Evolutionary conservation across 2,797 vertebrate species (phyloP).

Genomic region (Xyrichtys novacula): DNA sequence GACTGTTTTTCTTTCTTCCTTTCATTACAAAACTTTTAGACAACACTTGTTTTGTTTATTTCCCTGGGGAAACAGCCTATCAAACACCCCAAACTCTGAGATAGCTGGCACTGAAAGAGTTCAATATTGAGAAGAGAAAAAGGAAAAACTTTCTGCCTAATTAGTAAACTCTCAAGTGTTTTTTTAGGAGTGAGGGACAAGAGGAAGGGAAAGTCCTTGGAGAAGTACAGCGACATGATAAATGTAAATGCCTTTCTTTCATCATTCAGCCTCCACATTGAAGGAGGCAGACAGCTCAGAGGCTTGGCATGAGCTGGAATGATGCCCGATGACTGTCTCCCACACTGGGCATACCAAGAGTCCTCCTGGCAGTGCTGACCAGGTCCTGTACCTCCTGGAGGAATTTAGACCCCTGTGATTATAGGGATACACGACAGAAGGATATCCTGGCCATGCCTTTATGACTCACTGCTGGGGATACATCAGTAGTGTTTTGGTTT

Average conservation of each 20-base stretch:
- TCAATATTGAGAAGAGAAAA: not conserved
- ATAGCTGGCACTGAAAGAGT: constrained; percentile 5
- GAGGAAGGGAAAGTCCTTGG: constrained; percentile 37
- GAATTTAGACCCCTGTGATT: constrained; percentile 27
- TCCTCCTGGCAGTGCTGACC: constrained; percentile 25
- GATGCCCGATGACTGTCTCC: constrained; percentile 22
- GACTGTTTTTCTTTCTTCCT: too few relatives aligned
- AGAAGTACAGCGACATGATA: constrained; percentile 40
- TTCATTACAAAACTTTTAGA: too few relatives aligned
- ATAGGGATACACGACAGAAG: constrained; percentile 1
- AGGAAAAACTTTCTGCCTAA: constrained; percentile 12
- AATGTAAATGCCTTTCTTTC: constrained; percentile 61
- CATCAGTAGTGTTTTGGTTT: not conserved
- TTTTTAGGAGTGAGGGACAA: constrained; percentile 21
- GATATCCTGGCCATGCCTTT: not conserved
- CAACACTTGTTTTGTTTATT: too few relatives aligned
- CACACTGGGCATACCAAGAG: constrained; percentile 27
- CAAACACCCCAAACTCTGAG: constrained; percentile 13
- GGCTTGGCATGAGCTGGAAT: constrained; percentile 36
- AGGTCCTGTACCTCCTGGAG: constrained; percentile 28
- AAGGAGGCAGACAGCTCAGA: constrained; percentile 45
- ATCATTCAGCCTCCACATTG: constrained; percentile 42
- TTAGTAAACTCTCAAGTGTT: constrained; percentile 18
- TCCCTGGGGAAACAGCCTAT: too few relatives aligned
- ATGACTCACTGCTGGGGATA: not conserved